Conservation (phyloP, 2,888 invertebrate species). For the Caenorhabditis sp. region DNA sequence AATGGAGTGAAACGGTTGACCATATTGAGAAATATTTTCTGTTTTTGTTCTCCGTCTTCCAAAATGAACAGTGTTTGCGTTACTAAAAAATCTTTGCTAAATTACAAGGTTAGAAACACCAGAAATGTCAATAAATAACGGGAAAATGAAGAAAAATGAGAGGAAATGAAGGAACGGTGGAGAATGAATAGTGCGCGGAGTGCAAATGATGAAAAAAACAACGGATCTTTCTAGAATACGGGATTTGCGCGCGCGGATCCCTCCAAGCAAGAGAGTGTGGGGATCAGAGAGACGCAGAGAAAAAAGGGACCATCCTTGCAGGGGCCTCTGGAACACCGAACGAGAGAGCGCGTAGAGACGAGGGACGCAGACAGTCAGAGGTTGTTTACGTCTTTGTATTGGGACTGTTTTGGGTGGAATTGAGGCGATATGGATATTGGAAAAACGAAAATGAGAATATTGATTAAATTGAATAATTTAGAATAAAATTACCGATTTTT, state of each 20-base stretch:
- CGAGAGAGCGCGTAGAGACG: neutral
- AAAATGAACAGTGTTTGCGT: conserved; percentile 5
- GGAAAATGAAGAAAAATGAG: too few relatives aligned
- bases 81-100: conserved; percentile 1
- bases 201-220: neutral
- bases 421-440: too few relatives aligned
- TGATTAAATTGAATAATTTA: too few relatives aligned
- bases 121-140: neutral
- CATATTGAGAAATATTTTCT: neutral
- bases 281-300: neutral
- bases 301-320: neutral
- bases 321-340: neutral
- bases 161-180: neutral
- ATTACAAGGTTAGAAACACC: too few relatives aligned
- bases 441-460: too few relatives aligned
- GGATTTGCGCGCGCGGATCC: neutral
- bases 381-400: too few relatives aligned
- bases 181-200: too few relatives aligned
- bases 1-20: neutral
- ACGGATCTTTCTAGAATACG: neutral
- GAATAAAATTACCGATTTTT: too few relatives aligned
- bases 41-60: neutral
- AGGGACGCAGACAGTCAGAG: conserved; percentile 2
- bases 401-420: too few relatives aligned
- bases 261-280: neutral